Evolutionary conservation across 2,888 invertebrate genomes (phyloP).

Genomic region (Ischnura elegans): DNA sequence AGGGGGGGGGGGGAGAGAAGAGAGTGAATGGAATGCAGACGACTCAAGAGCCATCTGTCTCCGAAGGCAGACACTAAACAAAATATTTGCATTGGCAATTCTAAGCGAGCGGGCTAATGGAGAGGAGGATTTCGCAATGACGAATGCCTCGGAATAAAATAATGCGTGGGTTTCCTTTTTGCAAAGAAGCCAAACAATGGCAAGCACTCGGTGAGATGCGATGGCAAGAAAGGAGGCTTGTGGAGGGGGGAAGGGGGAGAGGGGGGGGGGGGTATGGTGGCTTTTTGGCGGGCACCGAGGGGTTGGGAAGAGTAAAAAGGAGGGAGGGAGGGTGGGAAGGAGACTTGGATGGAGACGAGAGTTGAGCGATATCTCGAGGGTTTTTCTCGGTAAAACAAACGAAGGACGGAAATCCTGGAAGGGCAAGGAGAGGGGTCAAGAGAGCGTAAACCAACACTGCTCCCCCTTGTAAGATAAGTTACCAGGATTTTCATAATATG

Average conservation of each 20-base stretch:
- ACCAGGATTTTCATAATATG: no score
- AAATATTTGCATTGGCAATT: conserved; percentile 66
- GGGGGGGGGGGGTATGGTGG: background rate
- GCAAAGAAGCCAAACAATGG: conserved; percentile 65
- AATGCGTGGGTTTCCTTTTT: conserved; percentile 57
- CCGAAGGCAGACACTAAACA: conserved; percentile 65
- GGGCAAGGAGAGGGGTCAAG: background rate
- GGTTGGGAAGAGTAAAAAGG: background rate
- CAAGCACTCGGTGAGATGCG: conserved; percentile 51
- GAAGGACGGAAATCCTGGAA: conserved; percentile 41
- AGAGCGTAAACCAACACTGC: background rate
- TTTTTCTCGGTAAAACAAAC: conserved; percentile 58
- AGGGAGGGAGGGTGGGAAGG: background rate
- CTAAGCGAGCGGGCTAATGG: conserved; percentile 65
- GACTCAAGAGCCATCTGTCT: conserved; percentile 65
- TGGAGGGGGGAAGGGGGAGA: background rate
- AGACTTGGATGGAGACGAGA: background rate
- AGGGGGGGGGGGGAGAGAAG: background rate
- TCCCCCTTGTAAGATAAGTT: conserved; percentile 43
- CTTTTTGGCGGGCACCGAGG: no score
- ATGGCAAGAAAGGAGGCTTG: background rate
- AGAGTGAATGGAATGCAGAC: conserved; percentile 53
- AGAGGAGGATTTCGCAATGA: conserved; percentile 65
- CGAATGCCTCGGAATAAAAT: conserved; percentile 65
- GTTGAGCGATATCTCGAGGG: conserved; percentile 54